phyloP scores from a whole-genome alignment of 35 echinoderm and acorn worm species.

The Ophiothrix spiculata region DNA sequence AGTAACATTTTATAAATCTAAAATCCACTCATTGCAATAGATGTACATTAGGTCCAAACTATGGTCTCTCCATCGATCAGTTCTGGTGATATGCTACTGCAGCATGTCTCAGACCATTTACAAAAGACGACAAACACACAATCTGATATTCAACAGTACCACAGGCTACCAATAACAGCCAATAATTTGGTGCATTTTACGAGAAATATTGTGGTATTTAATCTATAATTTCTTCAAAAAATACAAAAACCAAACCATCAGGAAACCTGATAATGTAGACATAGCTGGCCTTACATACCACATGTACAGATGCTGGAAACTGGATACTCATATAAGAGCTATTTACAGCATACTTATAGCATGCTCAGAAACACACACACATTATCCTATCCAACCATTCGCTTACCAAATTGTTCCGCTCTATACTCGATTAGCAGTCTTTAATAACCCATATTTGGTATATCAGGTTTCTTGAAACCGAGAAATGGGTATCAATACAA shows the following conservation, averaged over 20 bases:
- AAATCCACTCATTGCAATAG: too few species aligned
- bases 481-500: not conserved
- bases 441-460: not conserved
- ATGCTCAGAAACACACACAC: not conserved
- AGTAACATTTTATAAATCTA: too few species aligned
- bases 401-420: not conserved
- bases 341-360: slow-evolving; percentile 4
- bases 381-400: not conserved
- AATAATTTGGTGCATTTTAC: too few species aligned
- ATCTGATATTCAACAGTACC: too few species aligned
- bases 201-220: too few species aligned
- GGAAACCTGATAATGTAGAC: not conserved
- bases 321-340: not conserved
- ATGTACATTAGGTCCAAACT: too few species aligned
- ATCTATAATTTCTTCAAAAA: too few species aligned
- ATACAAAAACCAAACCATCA: not conserved
- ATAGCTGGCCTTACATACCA: not conserved
- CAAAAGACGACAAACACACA: not conserved
- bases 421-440: not conserved
- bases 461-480: not conserved
- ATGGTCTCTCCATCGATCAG: too few species aligned
- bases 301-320: not conserved
- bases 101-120: not conserved
- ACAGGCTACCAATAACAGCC: too few species aligned
- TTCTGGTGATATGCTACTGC: too few species aligned